A percentile compares a stretch with the other conserved stretches of the same genome.
phyloP scores from a whole-genome alignment of 1,140 invertebrate genomes.

The Monochamus saltuarius region DNA sequence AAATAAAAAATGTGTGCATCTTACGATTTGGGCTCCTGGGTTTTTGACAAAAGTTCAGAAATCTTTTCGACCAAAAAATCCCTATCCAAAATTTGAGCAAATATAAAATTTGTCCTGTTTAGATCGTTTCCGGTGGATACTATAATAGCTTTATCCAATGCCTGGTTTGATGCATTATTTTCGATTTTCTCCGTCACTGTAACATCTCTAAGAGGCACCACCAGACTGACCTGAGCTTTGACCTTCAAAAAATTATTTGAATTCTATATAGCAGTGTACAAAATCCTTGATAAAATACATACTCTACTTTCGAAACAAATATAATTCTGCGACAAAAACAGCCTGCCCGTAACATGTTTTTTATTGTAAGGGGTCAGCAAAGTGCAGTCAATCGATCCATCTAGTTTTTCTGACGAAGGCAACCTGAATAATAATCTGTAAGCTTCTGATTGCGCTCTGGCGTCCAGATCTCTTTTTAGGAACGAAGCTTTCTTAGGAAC shows the following conservation, averaged over 20 bases:
- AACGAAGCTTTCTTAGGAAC: conserved; percentile 85
- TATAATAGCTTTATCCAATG: conserved; percentile 78
- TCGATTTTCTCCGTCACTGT: conserved; percentile 71
- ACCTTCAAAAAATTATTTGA: conserved; percentile 60
- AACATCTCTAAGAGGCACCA: conserved; percentile 85
- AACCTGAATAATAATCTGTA: conserved; percentile 84
- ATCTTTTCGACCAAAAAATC: conserved; percentile 90
- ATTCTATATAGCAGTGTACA: not conserved
- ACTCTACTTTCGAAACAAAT: conserved; percentile 95
- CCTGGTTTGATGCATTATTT: conserved; percentile 59
- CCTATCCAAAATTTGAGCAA: conserved; percentile 84
- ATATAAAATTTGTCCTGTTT: conserved; percentile 81
- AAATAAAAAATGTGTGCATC: not conserved
- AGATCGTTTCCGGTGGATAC: conserved; percentile 76
- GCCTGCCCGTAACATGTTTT: conserved; percentile 80
- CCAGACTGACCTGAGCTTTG: conserved; percentile 77
- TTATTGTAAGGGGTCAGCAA: conserved; percentile 97
- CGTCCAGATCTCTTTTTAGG: conserved; percentile 92
- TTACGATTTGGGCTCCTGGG: conserved; percentile 33
- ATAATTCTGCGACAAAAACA: conserved; percentile 93
- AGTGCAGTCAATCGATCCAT: conserved; percentile 86
- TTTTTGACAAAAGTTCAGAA: conserved; percentile 66
- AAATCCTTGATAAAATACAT: conserved; percentile 45
- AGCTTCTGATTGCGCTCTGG: conserved; percentile 84
- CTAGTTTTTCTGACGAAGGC: conserved; percentile 85